Evolutionary conservation across 2,888 invertebrate species (phyloP).

Genomic region (Luperina testacea): DNA sequence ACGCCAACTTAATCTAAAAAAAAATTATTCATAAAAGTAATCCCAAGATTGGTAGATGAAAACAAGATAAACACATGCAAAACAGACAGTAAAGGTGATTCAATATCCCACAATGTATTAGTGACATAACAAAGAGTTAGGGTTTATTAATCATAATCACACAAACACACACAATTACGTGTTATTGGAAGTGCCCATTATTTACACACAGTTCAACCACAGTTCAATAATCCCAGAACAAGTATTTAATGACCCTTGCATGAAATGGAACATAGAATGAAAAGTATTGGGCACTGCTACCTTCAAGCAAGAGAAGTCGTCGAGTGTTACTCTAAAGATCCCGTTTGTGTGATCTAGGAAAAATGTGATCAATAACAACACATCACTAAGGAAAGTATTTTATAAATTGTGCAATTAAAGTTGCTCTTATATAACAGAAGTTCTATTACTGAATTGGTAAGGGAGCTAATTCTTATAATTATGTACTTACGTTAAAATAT

Average conservation of each 20-base stretch:
- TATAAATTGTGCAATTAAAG: conserved; percentile 46
- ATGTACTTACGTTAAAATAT: conserved; percentile 22
- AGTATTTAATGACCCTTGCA: conserved; percentile 71
- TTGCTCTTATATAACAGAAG: conserved; percentile 27
- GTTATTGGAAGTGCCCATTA: conserved; percentile 65
- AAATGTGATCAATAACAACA: conserved; percentile 70
- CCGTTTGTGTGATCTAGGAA: conserved; percentile 63
- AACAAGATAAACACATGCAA: conserved; percentile 69
- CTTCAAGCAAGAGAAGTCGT: conserved; percentile 63
- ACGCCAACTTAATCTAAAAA: not conserved
- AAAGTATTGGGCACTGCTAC: conserved; percentile 62
- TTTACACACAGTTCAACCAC: conserved; percentile 65
- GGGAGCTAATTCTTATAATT: conserved; percentile 12
- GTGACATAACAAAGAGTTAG: conserved; percentile 75
- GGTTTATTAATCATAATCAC: conserved; percentile 74
- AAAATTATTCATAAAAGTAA: conserved; percentile 13
- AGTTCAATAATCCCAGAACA: conserved; percentile 56
- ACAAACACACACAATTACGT: conserved; percentile 66
- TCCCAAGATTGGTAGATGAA: conserved; percentile 30
- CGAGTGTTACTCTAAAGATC: conserved; percentile 54
- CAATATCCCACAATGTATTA: conserved; percentile 73
- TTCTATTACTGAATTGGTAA: conserved; percentile 16
- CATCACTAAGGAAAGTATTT: conserved; percentile 61
- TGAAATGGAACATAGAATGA: conserved; percentile 76
- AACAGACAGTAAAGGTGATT: conserved; percentile 61